Evolutionary conservation across 23 tunicate genomes (phyloP), one percentile per base, ranked within the genome.

Genomic region (Styela clava): DNA sequence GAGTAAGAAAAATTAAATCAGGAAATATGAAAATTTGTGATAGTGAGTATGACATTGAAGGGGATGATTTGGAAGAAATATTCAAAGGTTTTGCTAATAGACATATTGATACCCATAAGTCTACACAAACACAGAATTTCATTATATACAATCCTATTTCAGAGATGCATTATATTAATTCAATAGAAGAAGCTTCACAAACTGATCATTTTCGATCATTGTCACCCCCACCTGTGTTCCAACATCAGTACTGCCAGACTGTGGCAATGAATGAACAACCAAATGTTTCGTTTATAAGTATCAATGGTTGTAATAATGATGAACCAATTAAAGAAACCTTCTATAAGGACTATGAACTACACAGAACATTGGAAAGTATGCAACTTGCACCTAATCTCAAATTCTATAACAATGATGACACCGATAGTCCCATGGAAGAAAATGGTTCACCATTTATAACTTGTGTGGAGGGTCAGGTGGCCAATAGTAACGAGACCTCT

Each of bases 41-140:
- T 28, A 34, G 34, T 3, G 29, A 28, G 35, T 71, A 71, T 34
- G 34, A 71, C 37, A 71, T 71, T 34, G 77, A 30, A 7, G 20
- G 16, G 20, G 35, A 32, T 16, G 77, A 71, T 34, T 71, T 71
- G 35, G 77, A 71, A 16, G 24, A 26, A 21, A 71, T 71, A 71
- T 71, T 71, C 35, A 34, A 71, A 32, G 34, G 77, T 71, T 71
- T 71, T 32, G 77, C 77, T 21, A 18, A 71, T 28, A 26, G 77
- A 34, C 32, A 71, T 18, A 71, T 22, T n/a, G n/a, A n/a, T n/a
- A n/a, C n/a, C 34, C 23, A 32, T 3, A 71, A 32, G 34, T 18
- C 77, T 21, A 3, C 35, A 21, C 35, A 30, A 16, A 44, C 12
- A 12, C 56, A 5, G 56, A 12, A n/a, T n/a, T n/a, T n/a, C n/a